These are phyloP conservation scores for Pyrgilauda ruficollis DNA, from an alignment of 2,113 vertebrate genomes.

Conservation along the genomic window DNA sequence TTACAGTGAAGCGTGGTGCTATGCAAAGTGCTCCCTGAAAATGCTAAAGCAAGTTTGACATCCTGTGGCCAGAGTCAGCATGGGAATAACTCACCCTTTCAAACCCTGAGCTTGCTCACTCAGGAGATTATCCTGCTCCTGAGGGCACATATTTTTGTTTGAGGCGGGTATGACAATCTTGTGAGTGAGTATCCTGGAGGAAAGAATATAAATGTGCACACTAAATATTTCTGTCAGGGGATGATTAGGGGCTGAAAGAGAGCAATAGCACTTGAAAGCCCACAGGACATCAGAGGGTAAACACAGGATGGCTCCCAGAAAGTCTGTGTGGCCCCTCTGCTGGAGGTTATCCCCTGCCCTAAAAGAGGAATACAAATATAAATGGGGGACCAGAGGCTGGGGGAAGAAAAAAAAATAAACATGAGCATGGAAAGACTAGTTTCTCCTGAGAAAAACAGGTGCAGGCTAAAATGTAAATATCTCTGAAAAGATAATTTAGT, in stretches of 20 bases:
- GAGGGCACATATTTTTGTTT: neutral
- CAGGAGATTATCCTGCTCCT: neutral
- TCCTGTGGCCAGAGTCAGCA: constrained; percentile 18
- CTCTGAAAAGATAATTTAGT: neutral
- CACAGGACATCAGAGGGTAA: neutral
- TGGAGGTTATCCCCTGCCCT: neutral
- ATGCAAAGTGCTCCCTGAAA: neutral
- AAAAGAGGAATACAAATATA: neutral
- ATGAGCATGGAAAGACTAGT: neutral
- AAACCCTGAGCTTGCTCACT: neutral
- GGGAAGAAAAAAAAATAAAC: neutral
- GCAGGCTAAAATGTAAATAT: neutral
- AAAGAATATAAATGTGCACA: neutral
- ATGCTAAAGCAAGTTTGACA: constrained; percentile 50
- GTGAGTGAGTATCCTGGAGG: neutral
- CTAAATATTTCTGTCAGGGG: neutral
- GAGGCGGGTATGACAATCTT: neutral
- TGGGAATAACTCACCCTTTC: neutral
- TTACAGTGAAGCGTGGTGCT: neutral
- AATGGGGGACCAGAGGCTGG: neutral
- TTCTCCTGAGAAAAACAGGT: neutral
- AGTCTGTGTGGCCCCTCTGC: neutral
- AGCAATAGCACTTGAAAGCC: neutral
- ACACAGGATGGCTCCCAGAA: neutral
- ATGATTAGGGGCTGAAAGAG: neutral